Base-by-base conservation (phyloP, 92 coral and sea anemone species). In the Zoanthus sansibaricus region DNA sequence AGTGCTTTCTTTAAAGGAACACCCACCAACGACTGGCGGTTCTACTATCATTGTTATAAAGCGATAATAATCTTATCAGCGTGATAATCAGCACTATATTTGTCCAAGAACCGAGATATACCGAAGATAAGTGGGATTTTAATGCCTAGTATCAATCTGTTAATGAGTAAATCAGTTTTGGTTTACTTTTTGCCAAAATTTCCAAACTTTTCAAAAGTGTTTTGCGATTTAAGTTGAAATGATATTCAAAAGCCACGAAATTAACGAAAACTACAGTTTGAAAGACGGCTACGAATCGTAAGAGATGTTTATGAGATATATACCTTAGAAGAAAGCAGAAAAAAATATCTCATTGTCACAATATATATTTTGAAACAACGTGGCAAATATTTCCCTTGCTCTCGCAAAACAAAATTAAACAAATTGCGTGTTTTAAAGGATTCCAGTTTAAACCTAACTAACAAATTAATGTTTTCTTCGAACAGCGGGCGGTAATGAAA, bases 401-500 rank as follows among this genome's bases (percentile, higher is more conserved):
- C 44, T 79, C 17, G 42, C 13, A 9, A 10, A 59, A 30, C 21
- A 25, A 18, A 6, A 37, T 42, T 17, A 18, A 42, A 44, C 58
- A 45, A 66, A 61, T 79, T 79, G 84, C 84, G 72, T 79, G 84
- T 32, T 79, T 20, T 21, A 47, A 21, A 61, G 84, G 61, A 79
- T 12, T 42, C 37, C 10, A 0, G 71, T 15, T 62, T 79, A 20
- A 33, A 79, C 56, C n/a, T 79, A 42, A 44, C n/a, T 37, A 37
- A 72, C 42, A 52, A 21, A 20, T 70, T 46, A 48, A 45, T 51
- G 16, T 80, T 80, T 62, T 31, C 31, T 18, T 12, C 59, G 0
- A 46, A 80, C 85, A 80, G 85, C 85, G 11, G 85, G 85, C 21
- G 85, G 75, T 44, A 6, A n/a, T 14, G 66, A 46, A 79, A 45